These are phyloP conservation scores for Drosophila subquinaria DNA, from an alignment of 2,888 invertebrate species.

Conservation along the genomic window DNA sequence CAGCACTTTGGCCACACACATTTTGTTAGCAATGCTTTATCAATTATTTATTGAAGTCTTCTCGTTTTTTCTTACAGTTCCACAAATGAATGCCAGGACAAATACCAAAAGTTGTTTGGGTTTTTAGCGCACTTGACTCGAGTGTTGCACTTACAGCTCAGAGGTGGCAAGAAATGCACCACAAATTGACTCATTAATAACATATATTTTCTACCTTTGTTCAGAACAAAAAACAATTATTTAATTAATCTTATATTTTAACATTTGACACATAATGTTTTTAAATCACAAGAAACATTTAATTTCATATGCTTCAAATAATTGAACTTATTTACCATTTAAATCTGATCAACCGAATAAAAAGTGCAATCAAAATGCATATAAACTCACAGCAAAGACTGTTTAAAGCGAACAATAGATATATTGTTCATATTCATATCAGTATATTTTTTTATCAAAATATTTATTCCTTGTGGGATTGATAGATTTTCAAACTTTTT, in stretches of 20 bases:
- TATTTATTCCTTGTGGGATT: not conserved
- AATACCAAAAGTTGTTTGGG: conserved; percentile 42
- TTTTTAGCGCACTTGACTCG: conserved; percentile 25
- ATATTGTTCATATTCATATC: not conserved
- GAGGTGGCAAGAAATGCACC: conserved; percentile 17
- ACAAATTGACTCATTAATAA: conserved; percentile 64
- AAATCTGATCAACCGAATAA: conserved; percentile 6
- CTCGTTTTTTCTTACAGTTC: conserved; percentile 34
- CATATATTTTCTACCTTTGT: not conserved
- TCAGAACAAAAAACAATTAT: not conserved
- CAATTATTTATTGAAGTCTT: conserved; percentile 78
- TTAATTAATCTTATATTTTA: conserved; percentile 2
- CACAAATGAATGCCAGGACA: conserved; percentile 24
- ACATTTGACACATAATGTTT: not conserved
- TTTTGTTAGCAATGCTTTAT: conserved; percentile 67
- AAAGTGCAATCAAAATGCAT: not conserved
- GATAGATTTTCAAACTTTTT: not conserved
- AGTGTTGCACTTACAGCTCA: conserved; percentile 21
- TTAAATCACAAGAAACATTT: not conserved
- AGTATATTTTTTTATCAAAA: not conserved
- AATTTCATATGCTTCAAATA: not conserved
- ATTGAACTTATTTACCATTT: conserved; percentile 23
- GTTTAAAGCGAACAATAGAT: not conserved
- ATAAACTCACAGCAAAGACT: not conserved
- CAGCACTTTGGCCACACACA: conserved; percentile 28